phyloP scores from a whole-genome alignment of 1,140 invertebrate species.

The Drosophila pruinosa region DNA sequence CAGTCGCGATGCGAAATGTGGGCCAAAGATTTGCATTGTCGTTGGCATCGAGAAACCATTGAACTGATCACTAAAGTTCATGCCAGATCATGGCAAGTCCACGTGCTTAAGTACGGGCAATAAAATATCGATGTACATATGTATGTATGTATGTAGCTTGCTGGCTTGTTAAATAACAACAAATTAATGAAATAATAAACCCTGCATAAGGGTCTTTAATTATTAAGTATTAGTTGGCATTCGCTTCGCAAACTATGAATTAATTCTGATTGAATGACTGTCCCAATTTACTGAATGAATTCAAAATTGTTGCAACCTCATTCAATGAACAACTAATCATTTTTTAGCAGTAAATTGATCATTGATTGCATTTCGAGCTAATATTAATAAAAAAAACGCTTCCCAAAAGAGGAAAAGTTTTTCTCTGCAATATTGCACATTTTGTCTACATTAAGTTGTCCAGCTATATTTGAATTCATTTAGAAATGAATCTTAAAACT shows the following conservation, averaged over 20 bases:
- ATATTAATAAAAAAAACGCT: too few species aligned
- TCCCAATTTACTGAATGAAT: not conserved
- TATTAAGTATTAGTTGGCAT: not conserved
- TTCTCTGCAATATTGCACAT: too few species aligned
- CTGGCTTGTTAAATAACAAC: not conserved
- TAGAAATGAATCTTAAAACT: too few species aligned
- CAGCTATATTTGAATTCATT: too few species aligned
- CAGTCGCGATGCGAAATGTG: slow-evolving; percentile 1
- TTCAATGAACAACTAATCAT: not conserved
- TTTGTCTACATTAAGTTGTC: too few species aligned
- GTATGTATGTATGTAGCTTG: not conserved
- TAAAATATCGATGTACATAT: too few species aligned
- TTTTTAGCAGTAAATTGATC: not conserved
- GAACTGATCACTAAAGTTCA: not conserved
- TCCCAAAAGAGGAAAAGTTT: too few species aligned
- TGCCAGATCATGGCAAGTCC: not conserved
- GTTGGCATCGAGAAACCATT: not conserved
- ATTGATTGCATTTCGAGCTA: too few species aligned
- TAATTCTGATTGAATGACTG: not conserved
- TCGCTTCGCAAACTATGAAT: not conserved
- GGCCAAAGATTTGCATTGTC: not conserved
- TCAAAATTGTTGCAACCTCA: not conserved
- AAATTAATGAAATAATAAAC: too few species aligned
- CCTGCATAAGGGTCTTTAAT: not conserved
- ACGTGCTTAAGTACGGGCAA: not conserved